Evolutionary conservation across 2,888 invertebrate species (phyloP).

Genomic region (Azorinus chamasolen): DNA sequence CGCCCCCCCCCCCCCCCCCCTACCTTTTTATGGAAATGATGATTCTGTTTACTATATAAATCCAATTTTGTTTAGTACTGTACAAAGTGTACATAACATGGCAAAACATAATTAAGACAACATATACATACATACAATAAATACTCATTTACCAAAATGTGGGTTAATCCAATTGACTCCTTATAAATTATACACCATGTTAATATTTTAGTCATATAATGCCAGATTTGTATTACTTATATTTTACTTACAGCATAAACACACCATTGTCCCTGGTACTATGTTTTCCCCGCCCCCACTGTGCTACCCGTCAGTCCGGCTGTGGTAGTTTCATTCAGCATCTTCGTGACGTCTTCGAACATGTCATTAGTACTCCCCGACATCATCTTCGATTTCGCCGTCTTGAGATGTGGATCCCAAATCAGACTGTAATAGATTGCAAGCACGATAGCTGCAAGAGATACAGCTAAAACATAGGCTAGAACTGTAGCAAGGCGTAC

Average conservation of each 20-base stretch:
- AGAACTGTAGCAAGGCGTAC: conserved; percentile 96
- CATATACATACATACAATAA: too few relatives aligned
- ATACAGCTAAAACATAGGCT: conserved; percentile 97
- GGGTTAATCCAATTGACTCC: too few relatives aligned
- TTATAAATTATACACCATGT: too few relatives aligned
- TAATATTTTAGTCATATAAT: too few relatives aligned
- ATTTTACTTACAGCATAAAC: too few relatives aligned
- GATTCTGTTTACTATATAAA: too few relatives aligned
- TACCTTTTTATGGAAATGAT: too few relatives aligned
- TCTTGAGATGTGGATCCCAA: conserved; percentile 92
- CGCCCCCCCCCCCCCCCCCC: neutral
- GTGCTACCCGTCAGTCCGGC: neutral
- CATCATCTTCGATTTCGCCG: conserved; percentile 48
- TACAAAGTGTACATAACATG: too few relatives aligned
- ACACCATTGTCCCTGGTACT: neutral
- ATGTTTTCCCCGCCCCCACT: conserved; percentile 8
- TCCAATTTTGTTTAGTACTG: too few relatives aligned
- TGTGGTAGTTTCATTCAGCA: conserved; percentile 46
- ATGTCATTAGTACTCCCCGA: conserved; percentile 7
- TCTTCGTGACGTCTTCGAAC: conserved; percentile 27
- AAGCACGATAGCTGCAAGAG: conserved; percentile 96
- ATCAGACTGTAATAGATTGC: conserved; percentile 97
- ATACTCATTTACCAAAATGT: too few relatives aligned
- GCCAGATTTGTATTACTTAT: too few relatives aligned
- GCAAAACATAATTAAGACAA: too few relatives aligned